phyloP scores from a whole-genome alignment of 2,113 vertebrate species.

The Clupea harengus region DNA sequence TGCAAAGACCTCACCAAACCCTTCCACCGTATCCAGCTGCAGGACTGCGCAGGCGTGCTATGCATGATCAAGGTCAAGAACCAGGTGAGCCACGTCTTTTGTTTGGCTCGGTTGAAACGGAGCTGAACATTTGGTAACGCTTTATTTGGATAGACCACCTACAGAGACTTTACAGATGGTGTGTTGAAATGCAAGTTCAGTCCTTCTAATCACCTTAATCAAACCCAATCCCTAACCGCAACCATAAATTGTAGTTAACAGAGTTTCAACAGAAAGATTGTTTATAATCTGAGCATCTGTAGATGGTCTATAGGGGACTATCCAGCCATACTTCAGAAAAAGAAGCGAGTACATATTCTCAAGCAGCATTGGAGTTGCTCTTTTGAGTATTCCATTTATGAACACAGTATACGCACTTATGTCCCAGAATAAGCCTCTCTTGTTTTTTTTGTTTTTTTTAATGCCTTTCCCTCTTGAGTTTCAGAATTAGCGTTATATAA shows the following conservation, averaged over 20 bases:
- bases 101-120: not conserved
- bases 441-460: not conserved
- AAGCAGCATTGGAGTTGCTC: not conserved
- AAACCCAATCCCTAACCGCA: too few relatives aligned
- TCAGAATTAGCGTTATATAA: not conserved
- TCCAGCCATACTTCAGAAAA: too few relatives aligned
- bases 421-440: not conserved
- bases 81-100: conserved; percentile 71
- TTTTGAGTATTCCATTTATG: not conserved
- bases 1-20: conserved; percentile 64
- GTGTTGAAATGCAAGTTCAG: too few relatives aligned
- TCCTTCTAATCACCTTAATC: too few relatives aligned
- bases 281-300: too few relatives aligned
- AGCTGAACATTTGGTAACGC: not conserved
- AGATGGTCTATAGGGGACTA: too few relatives aligned
- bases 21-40: conserved; percentile 73
- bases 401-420: not conserved
- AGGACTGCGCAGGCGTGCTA: conserved; percentile 80
- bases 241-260: too few relatives aligned
- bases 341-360: not conserved
- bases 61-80: conserved; percentile 91
- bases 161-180: too few relatives aligned
- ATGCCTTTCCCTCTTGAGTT: not conserved
- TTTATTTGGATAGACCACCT: too few relatives aligned
- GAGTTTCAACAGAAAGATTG: too few relatives aligned